phyloP scores from a whole-genome alignment of 1,140 invertebrate species.

The Adoxophyes honmai region DNA sequence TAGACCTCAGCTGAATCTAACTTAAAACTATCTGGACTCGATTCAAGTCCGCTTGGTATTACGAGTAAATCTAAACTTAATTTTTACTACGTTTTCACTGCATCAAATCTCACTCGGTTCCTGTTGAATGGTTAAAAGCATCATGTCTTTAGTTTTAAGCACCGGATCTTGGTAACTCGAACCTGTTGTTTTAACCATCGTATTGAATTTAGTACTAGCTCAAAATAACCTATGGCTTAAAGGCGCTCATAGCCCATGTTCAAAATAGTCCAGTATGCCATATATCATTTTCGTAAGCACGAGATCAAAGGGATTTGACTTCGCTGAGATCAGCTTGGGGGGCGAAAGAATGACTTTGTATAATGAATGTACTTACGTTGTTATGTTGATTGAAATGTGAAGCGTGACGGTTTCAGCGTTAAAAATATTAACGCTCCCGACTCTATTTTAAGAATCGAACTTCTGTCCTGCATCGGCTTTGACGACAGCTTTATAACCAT shows the following conservation, averaged over 20 bases:
- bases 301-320: conserved; percentile 45
- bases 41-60: no score
- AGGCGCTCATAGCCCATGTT: conserved; percentile 14
- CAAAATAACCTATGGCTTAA: conserved; percentile 32
- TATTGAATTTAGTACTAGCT: conserved; percentile 22
- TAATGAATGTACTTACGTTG: conserved; percentile 18
- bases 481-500: conserved; percentile 7
- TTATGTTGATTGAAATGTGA: conserved; percentile 53
- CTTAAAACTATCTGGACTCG: no score
- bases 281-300: conserved; percentile 43
- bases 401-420: conserved; percentile 35
- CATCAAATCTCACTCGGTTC: no score
- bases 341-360: conserved; percentile 10
- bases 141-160: conserved; percentile 28
- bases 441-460: no score
- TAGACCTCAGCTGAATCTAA: no score
- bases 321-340: conserved; percentile 17
- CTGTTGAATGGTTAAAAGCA: conserved; percentile 21
- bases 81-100: no score
- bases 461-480: background rate
- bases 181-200: conserved; percentile 36
- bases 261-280: conserved; percentile 18
- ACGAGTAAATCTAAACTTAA: no score
- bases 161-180: conserved; percentile 38
- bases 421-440: conserved; percentile 28